These are phyloP conservation scores for Steinernema feltiae DNA, from an alignment of 1,140 invertebrate species.

Conservation along the genomic window DNA sequence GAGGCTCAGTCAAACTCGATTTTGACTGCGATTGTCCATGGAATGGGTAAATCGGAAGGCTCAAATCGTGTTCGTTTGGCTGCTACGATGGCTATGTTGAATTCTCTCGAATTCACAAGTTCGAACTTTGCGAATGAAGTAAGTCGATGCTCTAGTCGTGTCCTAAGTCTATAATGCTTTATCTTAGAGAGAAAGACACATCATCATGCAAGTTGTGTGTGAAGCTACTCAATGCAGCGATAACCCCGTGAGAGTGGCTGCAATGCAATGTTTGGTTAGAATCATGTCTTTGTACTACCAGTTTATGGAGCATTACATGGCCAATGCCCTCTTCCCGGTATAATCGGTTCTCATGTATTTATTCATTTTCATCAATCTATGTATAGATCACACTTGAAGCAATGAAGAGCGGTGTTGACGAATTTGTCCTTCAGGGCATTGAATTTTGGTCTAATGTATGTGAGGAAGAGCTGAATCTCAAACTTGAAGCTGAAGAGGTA, in stretches of 20 bases:
- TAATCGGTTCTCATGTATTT: background rate
- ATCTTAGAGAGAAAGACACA: slow-evolving; percentile 67
- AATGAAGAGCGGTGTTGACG: slow-evolving; percentile 92
- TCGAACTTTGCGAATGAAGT: slow-evolving; percentile 94
- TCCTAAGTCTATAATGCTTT: background rate
- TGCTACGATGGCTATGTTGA: slow-evolving; percentile 90
- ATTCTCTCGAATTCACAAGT: slow-evolving; percentile 96
- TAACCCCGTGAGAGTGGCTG: slow-evolving; percentile 81
- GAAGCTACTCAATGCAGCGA: slow-evolving; percentile 70
- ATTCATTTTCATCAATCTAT: background rate
- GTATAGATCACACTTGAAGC: slow-evolving; percentile 86
- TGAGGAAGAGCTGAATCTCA: slow-evolving; percentile 95
- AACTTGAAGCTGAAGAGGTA: slow-evolving; percentile 82
- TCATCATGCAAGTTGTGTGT: slow-evolving; percentile 98
- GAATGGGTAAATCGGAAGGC: slow-evolving; percentile 79
- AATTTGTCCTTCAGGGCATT: slow-evolving; percentile 93
- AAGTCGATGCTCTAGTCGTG: slow-evolving; percentile 28
- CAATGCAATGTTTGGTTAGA: slow-evolving; percentile 94
- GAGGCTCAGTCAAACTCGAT: slow-evolving; percentile 87
- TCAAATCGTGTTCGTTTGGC: slow-evolving; percentile 67
- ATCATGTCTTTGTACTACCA: slow-evolving; percentile 98
- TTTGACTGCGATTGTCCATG: slow-evolving; percentile 95
- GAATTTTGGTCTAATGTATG: slow-evolving; percentile 99
- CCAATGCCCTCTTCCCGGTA: slow-evolving; percentile 86
- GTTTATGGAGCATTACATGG: slow-evolving; percentile 99